Conservation (phyloP, 2,888 invertebrate genomes). For the Rapana venosa region DNA sequence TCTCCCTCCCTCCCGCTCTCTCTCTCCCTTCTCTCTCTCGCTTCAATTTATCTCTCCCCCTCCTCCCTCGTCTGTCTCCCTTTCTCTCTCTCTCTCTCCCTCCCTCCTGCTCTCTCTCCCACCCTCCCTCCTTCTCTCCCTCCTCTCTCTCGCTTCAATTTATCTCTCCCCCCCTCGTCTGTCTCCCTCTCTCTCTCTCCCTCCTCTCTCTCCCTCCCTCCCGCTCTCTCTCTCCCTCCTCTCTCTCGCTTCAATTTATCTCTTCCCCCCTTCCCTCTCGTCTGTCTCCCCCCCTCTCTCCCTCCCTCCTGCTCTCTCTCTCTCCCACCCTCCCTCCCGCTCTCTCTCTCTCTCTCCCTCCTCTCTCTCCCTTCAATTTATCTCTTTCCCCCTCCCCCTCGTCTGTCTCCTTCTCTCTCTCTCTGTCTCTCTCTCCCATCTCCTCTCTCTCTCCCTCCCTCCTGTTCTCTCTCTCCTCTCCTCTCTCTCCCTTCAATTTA, state of each 20-base stretch:
- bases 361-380: no score
- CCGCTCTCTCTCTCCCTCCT: not conserved
- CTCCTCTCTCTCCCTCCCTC: not conserved
- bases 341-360: not conserved
- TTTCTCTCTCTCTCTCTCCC: constrained; percentile 11
- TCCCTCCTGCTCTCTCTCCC: not conserved
- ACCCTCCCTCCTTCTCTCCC: not conserved
- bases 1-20: not conserved
- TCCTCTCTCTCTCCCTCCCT: no score
- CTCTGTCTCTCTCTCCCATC: no score
- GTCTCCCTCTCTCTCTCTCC: not conserved
- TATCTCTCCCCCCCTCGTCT: not conserved
- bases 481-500: no score
- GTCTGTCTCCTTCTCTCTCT: no score
- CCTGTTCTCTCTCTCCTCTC: no score
- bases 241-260: not conserved
- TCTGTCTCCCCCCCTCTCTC: not conserved
- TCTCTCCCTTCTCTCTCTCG: not conserved
- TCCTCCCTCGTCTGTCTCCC: constrained; percentile 9
- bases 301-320: not conserved
- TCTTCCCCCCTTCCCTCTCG: not conserved
- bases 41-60: not conserved
- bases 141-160: not conserved
- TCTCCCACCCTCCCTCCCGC: not conserved
- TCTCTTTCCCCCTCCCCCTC: no score